These are phyloP conservation scores for Aviceda subcristata DNA, from an alignment of 2,113 vertebrate species.

Conservation along the genomic window DNA sequence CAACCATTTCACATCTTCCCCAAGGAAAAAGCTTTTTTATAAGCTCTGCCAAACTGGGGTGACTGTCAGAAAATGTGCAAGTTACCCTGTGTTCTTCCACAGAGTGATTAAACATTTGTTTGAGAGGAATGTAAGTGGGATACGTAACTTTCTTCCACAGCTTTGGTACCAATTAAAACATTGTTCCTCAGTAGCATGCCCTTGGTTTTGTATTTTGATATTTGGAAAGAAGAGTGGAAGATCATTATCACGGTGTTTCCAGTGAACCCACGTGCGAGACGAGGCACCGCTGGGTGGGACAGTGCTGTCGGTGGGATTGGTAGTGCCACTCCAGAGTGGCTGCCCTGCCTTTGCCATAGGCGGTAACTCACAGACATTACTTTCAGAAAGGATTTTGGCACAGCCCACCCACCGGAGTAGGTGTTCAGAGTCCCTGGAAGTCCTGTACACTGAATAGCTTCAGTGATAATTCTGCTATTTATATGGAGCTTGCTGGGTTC, in stretches of 20 bases:
- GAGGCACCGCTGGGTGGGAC: not conserved
- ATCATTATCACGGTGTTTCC: not conserved
- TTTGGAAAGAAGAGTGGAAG: not conserved
- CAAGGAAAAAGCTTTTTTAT: not conserved
- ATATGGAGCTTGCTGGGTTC: not conserved
- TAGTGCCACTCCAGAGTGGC: not conserved
- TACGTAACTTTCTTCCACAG: not conserved
- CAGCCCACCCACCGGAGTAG: not conserved
- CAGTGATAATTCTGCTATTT: not conserved
- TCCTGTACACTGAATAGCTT: not conserved
- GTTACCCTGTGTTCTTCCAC: not conserved
- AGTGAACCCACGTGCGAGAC: fast-evolving
- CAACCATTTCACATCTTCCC: not conserved
- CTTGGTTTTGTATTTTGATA: not conserved
- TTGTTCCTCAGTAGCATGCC: not conserved
- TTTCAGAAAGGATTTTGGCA: not conserved
- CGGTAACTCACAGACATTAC: not conserved
- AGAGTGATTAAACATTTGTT: not conserved
- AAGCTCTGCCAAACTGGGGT: not conserved
- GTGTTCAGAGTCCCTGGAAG: not conserved
- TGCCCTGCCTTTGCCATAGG: not conserved
- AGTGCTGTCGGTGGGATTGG: not conserved
- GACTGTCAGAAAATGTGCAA: not conserved
- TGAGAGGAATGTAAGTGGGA: not conserved
- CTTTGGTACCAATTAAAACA: not conserved